Conservation (phyloP, 1,140 invertebrate genomes). For the Drosophila nasuta region DNA sequence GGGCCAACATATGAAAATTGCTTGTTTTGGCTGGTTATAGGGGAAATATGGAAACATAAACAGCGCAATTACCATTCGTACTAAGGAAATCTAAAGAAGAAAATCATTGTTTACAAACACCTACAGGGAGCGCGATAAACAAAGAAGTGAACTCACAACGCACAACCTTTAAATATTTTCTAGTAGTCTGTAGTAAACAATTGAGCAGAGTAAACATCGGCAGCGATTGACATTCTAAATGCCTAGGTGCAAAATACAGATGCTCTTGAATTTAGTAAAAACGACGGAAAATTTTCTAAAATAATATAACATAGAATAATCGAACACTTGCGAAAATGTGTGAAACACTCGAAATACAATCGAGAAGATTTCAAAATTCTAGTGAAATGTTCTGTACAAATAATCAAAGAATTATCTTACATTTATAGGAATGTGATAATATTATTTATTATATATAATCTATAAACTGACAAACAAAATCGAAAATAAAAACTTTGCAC, state of each 20-base stretch:
- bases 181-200: conserved; percentile 42
- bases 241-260: neutral
- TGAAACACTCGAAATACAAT: too few species aligned
- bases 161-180: conserved; percentile 18
- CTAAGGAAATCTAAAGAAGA: neutral
- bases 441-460: too few species aligned
- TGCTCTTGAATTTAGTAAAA: too few species aligned
- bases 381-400: neutral
- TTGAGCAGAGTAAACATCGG: conserved; percentile 23
- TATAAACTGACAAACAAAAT: neutral
- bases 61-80: neutral
- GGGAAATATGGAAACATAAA: conserved; percentile 8
- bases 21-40: too few species aligned
- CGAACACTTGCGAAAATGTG: neutral
- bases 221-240: neutral
- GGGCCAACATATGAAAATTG: conserved; percentile 6
- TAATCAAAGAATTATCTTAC: too few species aligned
- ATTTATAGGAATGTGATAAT: too few species aligned
- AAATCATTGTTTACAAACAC: conserved; percentile 37
- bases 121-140: neutral
- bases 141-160: neutral
- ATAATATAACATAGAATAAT: neutral
- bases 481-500: neutral
- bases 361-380: too few species aligned
- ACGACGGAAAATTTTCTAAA: neutral